Evolutionary conservation across 92 coral and sea anemone genomes (phyloP), one percentile per base, ranked within the genome.

Genomic region (Galaxea fascicularis): DNA sequence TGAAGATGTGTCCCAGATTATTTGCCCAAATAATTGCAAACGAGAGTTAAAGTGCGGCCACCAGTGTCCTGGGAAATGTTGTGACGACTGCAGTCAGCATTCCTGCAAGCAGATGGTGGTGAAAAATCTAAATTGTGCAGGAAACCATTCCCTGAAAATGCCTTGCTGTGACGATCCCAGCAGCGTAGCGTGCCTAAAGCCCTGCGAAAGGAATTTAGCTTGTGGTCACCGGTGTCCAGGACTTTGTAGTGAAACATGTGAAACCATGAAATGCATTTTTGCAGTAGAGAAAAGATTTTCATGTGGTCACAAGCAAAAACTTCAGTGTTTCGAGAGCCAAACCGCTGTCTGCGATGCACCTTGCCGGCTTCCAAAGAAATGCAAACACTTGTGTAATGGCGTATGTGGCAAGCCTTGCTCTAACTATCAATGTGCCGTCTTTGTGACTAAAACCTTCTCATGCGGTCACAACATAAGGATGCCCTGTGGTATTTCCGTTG

Each of bases 31-130:
- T 11, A 13, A 46, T 45, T 71, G 76, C 76, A 22, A 3, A 8
- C 53, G 27, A 10, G 24, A 0, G 30, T 26, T 93, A 25, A 82
- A 70, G 18, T 93, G 96, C 63, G 90, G 90, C 12, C 95, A 92
- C 66, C 16, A 16, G 10, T 93, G 96, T 59, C 56, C 88, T 26
- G 96, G 96, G 7, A 44, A 27, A 53, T 93, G 96, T 71, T 73
- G 15, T 25, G 78, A 73, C 44, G 35, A 73, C 22, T 21, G 84
- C 56, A 67, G 22, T 18, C 64, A 49, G 62, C 18, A 4, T 26
- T 26, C 14, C 4, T 73, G 78, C 63, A 26, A 27, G 1, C 13
- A 14, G 64, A 49, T 49, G 25, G 63, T 73, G 10, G 15, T 49
- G 14, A 92, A 24, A 74, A 75, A 66, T 10, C n/a, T 79, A 6